Conservation (phyloP, 2,888 invertebrate species). For the Pterobdella sp. region DNA sequence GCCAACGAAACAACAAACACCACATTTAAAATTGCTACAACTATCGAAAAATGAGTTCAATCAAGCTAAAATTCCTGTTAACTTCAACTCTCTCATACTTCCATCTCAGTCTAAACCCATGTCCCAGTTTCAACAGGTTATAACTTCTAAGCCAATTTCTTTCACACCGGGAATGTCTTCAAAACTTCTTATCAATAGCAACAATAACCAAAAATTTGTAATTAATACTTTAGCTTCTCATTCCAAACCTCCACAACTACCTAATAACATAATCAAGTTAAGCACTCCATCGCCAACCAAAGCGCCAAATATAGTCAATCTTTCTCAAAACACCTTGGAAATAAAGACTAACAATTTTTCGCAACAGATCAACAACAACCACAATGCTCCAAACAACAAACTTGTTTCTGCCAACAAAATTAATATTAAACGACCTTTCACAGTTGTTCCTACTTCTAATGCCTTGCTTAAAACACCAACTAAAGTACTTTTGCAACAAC, state of each 20-base stretch:
- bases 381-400: slow-evolving; percentile 10
- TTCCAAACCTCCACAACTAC: background rate
- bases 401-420: background rate
- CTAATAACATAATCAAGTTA: background rate
- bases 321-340: background rate
- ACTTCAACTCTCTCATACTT: background rate
- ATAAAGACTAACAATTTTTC: background rate
- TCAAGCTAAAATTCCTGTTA: background rate
- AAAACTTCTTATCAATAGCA: background rate
- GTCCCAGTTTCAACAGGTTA: background rate
- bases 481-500: background rate
- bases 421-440: background rate
- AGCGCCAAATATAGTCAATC: background rate
- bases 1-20: slow-evolving; percentile 9
- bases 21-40: slow-evolving; percentile 2
- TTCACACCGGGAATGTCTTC: background rate
- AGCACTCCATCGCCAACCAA: slow-evolving; percentile 8
- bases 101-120: background rate
- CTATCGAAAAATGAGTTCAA: background rate
- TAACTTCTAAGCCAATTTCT: background rate
- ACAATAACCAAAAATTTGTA: background rate
- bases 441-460: background rate
- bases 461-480: background rate
- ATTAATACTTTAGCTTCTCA: background rate
- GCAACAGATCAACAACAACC: background rate